A percentile compares a stretch with the other conserved stretches of the same genome.
phyloP scores from a whole-genome alignment of 2,888 invertebrate species.

The Allolobophora icterica region DNA sequence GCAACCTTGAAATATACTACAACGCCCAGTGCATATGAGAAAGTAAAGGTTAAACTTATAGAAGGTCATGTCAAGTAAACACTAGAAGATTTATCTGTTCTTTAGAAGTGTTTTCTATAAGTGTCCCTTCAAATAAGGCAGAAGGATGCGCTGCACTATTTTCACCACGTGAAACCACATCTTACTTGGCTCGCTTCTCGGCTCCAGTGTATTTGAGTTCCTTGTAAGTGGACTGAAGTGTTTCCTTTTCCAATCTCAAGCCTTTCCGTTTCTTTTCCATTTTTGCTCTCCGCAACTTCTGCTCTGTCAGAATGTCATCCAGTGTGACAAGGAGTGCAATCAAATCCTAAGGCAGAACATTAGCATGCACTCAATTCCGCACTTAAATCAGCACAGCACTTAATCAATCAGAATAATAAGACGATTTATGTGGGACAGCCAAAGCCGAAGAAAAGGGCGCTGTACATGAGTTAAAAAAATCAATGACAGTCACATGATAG shows the following conservation, averaged over 20 bases:
- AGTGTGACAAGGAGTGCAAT: constrained; percentile 18
- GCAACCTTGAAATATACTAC: neutral
- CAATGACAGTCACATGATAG: too few species aligned
- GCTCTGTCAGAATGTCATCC: constrained; percentile 12
- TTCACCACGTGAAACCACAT: neutral
- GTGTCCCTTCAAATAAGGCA: too few species aligned
- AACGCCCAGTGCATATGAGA: neutral
- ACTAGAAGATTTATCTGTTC: too few species aligned
- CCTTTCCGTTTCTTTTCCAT: neutral
- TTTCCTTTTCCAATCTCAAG: neutral
- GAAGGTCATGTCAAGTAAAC: too few species aligned
- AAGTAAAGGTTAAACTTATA: neutral
- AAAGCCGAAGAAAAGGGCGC: too few species aligned
- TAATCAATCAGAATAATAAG: neutral
- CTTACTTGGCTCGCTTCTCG: neutral
- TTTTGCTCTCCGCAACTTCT: neutral
- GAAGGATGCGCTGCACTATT: neutral
- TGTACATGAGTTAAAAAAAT: too few species aligned
- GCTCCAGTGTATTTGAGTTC: constrained; percentile 23
- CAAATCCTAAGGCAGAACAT: constrained; percentile 1
- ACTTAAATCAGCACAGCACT: neutral
- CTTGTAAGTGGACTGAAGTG: constrained; percentile 18
- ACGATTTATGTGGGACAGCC: too few species aligned
- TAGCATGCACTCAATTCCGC: neutral
- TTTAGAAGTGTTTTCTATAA: too few species aligned